phyloP scores from a whole-genome alignment of 2,888 invertebrate species.

The Prosopocoilus inquinatus region DNA sequence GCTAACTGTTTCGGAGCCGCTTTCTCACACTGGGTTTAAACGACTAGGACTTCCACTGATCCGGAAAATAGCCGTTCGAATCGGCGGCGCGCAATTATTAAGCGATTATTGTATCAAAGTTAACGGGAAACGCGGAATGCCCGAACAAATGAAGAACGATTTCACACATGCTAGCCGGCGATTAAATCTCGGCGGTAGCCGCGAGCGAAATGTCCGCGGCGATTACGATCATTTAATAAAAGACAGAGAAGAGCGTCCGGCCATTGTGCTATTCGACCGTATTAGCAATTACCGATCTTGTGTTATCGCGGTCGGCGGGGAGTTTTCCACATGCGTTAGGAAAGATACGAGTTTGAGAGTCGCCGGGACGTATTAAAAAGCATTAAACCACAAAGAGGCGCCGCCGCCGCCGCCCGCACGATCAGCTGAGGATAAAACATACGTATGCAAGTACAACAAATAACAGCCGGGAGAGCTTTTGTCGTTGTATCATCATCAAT shows the following conservation, averaged over 20 bases:
- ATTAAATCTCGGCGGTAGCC: slow-evolving; percentile 29
- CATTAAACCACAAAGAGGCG: slow-evolving; percentile 4
- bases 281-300: slow-evolving; percentile 11
- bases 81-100: background rate
- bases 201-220: slow-evolving; percentile 9
- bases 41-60: too few relatives aligned
- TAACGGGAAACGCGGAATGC: slow-evolving; percentile 17
- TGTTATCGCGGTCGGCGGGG: slow-evolving; percentile 15
- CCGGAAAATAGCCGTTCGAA: too few relatives aligned
- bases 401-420: background rate
- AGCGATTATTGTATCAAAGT: slow-evolving; percentile 4
- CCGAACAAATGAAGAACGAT: slow-evolving; percentile 35
- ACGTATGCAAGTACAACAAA: slow-evolving; percentile 12
- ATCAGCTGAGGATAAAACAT: background rate
- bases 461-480: slow-evolving; percentile 9
- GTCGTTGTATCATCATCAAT: slow-evolving; percentile 15
- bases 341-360: slow-evolving; percentile 11
- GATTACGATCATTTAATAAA: slow-evolving; percentile 6
- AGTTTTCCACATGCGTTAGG: slow-evolving; percentile 17
- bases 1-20: too few relatives aligned
- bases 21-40: too few relatives aligned
- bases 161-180: slow-evolving; percentile 37
- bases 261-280: slow-evolving; percentile 6
- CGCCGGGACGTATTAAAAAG: slow-evolving; percentile 5
- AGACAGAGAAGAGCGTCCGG: too few relatives aligned